phyloP scores from a whole-genome alignment of 2,797 vertebrate genomes.

The Scolopax bukidnonensis region DNA sequence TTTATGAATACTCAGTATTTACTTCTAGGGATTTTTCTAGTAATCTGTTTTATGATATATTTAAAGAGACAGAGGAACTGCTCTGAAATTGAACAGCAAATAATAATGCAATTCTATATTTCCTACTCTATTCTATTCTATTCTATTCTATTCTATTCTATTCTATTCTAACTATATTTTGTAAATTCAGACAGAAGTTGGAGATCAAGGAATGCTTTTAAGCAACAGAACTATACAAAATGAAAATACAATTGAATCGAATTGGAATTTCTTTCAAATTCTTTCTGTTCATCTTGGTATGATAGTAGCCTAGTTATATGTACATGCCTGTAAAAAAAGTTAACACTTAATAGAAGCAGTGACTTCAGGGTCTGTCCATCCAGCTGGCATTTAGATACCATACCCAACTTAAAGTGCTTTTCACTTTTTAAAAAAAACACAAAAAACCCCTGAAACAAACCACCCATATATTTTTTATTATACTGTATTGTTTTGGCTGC shows the following conservation, averaged over 20 bases:
- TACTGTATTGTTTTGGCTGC: background rate
- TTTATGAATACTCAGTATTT: background rate
- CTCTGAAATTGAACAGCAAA: background rate
- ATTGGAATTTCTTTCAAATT: background rate
- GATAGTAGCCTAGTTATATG: background rate
- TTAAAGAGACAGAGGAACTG: background rate
- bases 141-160: background rate
- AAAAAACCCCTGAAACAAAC: no score
- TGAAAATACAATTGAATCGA: background rate
- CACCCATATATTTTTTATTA: background rate
- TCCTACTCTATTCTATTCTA: background rate
- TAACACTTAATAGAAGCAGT: background rate
- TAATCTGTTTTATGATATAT: background rate
- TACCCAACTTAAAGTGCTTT: background rate
- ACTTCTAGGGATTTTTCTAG: background rate
- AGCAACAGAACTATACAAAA: background rate
- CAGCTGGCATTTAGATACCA: background rate
- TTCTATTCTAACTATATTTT: background rate
- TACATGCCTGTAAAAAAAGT: background rate
- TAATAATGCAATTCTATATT: background rate
- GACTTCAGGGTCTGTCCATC: background rate
- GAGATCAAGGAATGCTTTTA: background rate
- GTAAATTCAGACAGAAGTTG: background rate
- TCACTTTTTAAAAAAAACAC: background rate
- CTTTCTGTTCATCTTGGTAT: background rate